Base-by-base conservation (phyloP, 1,140 invertebrate species). In the Doryteuthis pealeii region DNA sequence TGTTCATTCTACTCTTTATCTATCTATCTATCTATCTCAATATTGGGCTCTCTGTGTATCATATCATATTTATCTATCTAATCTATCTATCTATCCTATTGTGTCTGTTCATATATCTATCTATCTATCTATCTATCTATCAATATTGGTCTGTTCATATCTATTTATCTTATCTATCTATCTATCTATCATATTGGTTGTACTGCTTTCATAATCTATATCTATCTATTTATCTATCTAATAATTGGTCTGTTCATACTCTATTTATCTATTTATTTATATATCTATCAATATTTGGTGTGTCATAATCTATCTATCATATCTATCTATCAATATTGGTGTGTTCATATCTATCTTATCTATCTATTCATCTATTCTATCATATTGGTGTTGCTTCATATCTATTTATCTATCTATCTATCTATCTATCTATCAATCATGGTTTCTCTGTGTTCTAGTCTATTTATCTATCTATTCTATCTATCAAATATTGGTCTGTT, bases 91-190 rank as follows among this genome's bases (percentile, higher is more conserved):
- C 45, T 49, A 49, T 49, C 45, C 22, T n/a, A n/a, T 12, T 49
- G 10, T 49, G 22, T 49, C 45, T 49, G 22, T 49, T 22, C 22
- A 49, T 49, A 12, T 49, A 49, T 49, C 45, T 49, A 49, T 49
- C 45, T 49, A 49, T 49, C 45, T 49, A 49, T 49, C 45, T 49
- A 49, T 49, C 45, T 49, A 49, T 49, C 45, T 49, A 49, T 49
- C 45, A 15, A 49, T 49, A 12, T n/a, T n/a, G n/a, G n/a, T n/a
- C n/a, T n/a, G n/a, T n/a, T n/a, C n/a, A n/a, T 49, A 49, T 49
- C 45, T 49, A 49, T 49, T 22, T 49, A 49, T 49, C 45, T 49
- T n/a, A n/a, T n/a, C n/a, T n/a, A n/a, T n/a, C n/a, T n/a, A n/a
- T n/a, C n/a, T n/a, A n/a, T n/a, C n/a, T n/a, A n/a, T n/a, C n/a